A percentile compares a stretch with the other conserved stretches of the same genome.
These are phyloP conservation scores for Champsocephalus gunnari DNA, from an alignment of 2,797 vertebrate species.

Conservation along the genomic window DNA sequence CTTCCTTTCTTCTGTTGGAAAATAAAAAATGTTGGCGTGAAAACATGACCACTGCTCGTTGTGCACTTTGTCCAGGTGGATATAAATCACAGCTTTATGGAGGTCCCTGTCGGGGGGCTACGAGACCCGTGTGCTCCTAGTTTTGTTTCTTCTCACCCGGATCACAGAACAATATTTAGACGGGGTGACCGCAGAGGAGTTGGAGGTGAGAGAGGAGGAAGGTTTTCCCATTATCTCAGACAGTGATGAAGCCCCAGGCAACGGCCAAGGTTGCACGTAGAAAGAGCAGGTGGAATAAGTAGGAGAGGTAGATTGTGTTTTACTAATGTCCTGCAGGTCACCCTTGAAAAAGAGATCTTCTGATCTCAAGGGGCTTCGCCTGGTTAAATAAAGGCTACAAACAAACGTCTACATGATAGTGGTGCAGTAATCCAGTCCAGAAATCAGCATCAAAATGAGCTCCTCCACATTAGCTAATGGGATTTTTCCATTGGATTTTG, in stretches of 20 bases:
- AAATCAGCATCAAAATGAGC: too few species aligned
- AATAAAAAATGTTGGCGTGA: conserved; percentile 62
- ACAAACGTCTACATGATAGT: too few species aligned
- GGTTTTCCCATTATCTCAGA: conserved; percentile 84
- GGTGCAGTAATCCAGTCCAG: too few species aligned
- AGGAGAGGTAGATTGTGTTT: conserved; percentile 31
- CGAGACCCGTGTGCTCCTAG: conserved; percentile 65
- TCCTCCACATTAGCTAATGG: too few species aligned
- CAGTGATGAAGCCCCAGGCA: conserved; percentile 48
- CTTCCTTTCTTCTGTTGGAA: conserved; percentile 63
- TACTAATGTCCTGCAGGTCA: too few species aligned
- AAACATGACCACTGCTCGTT: conserved; percentile 70
- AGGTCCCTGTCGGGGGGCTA: conserved; percentile 73
- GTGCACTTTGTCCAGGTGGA: conserved; percentile 73
- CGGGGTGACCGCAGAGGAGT: conserved; percentile 52
- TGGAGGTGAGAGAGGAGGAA: conserved; percentile 38
- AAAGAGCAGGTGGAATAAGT: conserved; percentile 27
- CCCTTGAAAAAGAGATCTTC: too few species aligned
- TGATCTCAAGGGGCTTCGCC: too few species aligned
- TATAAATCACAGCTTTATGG: conserved; percentile 85
- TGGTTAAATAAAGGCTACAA: too few species aligned
- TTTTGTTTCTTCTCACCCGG: conserved; percentile 77
- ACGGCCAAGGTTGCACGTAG: conserved; percentile 13
- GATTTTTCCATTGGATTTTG: too few species aligned
- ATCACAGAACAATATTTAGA: conserved; percentile 87